Evolutionary conservation across 2,797 vertebrate species (phyloP).

Genomic region (Mormyrus proboscirostris): DNA sequence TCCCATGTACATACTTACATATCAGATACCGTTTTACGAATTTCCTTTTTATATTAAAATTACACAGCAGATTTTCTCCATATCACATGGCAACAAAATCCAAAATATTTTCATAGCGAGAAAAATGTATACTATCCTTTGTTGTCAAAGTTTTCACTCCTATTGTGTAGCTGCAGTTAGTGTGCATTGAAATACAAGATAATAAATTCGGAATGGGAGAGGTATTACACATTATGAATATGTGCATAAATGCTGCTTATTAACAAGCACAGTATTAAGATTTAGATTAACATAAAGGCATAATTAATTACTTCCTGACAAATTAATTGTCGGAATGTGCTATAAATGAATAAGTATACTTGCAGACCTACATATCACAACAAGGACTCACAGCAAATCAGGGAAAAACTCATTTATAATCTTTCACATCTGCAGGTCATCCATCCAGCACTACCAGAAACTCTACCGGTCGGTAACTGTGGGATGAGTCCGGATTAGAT

Average conservation of each 20-base stretch:
- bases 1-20: not conserved
- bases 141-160: too few species aligned
- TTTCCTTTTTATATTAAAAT: too few species aligned
- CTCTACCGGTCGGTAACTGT: not conserved
- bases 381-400: not conserved
- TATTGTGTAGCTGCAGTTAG: too few species aligned
- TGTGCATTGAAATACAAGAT: too few species aligned
- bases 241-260: too few species aligned
- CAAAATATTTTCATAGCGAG: too few species aligned
- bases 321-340: not conserved
- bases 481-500: not conserved
- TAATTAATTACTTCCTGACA: too few species aligned
- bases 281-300: too few species aligned
- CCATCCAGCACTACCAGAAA: not conserved
- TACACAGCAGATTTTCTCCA: not conserved
- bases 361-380: not conserved
- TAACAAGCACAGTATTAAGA: too few species aligned
- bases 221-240: too few species aligned
- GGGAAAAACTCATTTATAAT: not conserved
- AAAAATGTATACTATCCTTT: too few species aligned
- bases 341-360: not conserved
- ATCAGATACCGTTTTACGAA: not conserved
- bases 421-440: not conserved
- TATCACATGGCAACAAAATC: not conserved
- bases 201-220: too few species aligned